Percentiles rank a stretch among this genome's conserved stretches.
Evolutionary conservation across 2,888 invertebrate species (phyloP).

Genomic region (Caenorhabditis sp.): DNA sequence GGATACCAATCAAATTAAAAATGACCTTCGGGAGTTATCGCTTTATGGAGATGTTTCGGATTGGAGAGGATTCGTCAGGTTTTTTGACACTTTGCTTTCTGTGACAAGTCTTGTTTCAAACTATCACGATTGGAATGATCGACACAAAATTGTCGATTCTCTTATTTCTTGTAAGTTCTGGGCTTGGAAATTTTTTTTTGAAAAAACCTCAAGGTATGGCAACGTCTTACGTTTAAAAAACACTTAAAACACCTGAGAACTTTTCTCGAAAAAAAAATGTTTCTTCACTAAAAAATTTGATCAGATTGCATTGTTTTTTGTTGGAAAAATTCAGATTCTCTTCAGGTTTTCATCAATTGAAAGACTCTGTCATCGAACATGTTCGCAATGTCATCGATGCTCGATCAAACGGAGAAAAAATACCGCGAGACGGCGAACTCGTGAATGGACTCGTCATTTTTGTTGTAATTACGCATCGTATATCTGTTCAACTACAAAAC

Average conservation of each 20-base stretch:
- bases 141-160: constrained; percentile 21
- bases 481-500: constrained; percentile 21
- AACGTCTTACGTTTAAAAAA: too few species aligned
- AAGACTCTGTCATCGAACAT: constrained; percentile 1
- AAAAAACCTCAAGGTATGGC: too few species aligned
- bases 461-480: constrained; percentile 14
- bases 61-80: constrained; percentile 20
- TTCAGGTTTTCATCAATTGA: constrained; percentile 5
- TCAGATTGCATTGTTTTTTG: too few species aligned
- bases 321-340: not conserved
- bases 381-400: constrained; percentile 5
- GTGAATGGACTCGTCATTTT: constrained; percentile 17
- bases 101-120: constrained; percentile 16
- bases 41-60: constrained; percentile 7
- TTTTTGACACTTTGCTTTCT: constrained; percentile 10
- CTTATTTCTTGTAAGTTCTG: constrained; percentile 19
- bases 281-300: not conserved
- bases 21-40: constrained; percentile 12
- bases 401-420: not conserved
- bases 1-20: constrained; percentile 9
- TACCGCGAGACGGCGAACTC: not conserved
- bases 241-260: too few species aligned
- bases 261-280: too few species aligned
- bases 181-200: not conserved
- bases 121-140: constrained; percentile 21